These are phyloP conservation scores for Charina bottae DNA, from an alignment of 2,113 vertebrate species.

Conservation along the genomic window DNA sequence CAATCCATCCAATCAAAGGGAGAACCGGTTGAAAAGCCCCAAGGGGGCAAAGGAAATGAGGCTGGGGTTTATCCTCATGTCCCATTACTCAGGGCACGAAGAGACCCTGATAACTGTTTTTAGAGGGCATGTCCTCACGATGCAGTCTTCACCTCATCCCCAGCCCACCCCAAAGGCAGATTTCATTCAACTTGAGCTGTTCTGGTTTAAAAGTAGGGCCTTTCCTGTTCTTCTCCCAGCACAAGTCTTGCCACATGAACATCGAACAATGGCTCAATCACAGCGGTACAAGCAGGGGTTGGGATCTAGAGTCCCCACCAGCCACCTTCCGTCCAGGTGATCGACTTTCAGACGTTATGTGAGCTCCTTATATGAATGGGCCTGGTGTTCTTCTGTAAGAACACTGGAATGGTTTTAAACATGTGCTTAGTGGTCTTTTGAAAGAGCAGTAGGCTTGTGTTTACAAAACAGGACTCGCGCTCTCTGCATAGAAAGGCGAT, in stretches of 20 bases:
- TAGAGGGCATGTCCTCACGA: neutral
- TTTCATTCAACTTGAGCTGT: neutral
- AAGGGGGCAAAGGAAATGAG: neutral
- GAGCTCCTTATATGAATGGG: neutral
- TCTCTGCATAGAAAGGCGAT: neutral
- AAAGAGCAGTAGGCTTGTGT: neutral
- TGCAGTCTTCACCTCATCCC: neutral
- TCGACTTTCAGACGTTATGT: neutral
- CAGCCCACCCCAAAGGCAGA: neutral
- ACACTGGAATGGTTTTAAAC: neutral
- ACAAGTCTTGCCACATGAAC: neutral
- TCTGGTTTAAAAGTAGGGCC: neutral
- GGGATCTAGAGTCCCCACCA: neutral
- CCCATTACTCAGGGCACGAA: neutral
- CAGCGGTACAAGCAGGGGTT: neutral
- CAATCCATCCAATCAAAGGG: neutral
- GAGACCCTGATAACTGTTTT: neutral
- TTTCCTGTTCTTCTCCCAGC: neutral
- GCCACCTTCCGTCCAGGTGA: neutral
- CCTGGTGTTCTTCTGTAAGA: neutral
- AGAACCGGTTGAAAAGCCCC: neutral
- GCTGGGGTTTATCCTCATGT: neutral
- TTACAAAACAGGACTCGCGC: neutral
- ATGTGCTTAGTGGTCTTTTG: neutral
- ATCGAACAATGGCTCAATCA: neutral